phyloP scores from a whole-genome alignment of 2,113 vertebrate genomes.

The Coracopsis vasa region DNA sequence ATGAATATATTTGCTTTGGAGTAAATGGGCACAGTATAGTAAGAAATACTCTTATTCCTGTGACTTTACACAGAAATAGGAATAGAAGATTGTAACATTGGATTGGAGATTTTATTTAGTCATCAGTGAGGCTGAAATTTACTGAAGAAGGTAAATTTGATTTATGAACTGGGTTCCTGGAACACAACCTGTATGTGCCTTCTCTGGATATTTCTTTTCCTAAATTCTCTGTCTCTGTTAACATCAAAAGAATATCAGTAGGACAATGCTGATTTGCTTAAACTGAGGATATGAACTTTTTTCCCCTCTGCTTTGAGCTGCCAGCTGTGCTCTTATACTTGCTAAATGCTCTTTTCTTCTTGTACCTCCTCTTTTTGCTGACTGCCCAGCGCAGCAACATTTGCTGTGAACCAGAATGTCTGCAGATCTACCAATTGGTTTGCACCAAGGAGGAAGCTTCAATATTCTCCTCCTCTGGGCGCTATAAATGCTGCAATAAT shows the following conservation, averaged over 20 bases:
- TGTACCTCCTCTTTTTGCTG: neutral
- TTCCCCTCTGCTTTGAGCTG: neutral
- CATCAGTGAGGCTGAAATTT: neutral
- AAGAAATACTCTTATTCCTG: neutral
- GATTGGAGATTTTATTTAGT: neutral
- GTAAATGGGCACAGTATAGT: neutral
- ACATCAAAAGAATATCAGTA: neutral
- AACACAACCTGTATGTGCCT: neutral
- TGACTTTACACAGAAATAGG: neutral
- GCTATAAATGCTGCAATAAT: constrained; percentile 1
- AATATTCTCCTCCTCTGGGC: neutral
- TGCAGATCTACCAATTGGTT: constrained; percentile 24
- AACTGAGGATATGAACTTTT: neutral
- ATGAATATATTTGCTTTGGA: neutral
- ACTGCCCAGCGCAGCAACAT: neutral
- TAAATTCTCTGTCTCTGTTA: neutral
- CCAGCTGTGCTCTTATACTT: neutral
- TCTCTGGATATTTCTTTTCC: neutral
- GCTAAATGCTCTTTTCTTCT: neutral
- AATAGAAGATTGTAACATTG: neutral
- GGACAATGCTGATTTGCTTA: neutral
- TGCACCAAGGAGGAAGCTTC: neutral
- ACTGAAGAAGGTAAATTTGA: neutral
- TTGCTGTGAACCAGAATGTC: constrained; percentile 2
- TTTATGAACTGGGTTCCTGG: neutral